These are phyloP conservation scores for Eleginops maclovinus DNA, from an alignment of 2,113 vertebrate species.

Conservation along the genomic window DNA sequence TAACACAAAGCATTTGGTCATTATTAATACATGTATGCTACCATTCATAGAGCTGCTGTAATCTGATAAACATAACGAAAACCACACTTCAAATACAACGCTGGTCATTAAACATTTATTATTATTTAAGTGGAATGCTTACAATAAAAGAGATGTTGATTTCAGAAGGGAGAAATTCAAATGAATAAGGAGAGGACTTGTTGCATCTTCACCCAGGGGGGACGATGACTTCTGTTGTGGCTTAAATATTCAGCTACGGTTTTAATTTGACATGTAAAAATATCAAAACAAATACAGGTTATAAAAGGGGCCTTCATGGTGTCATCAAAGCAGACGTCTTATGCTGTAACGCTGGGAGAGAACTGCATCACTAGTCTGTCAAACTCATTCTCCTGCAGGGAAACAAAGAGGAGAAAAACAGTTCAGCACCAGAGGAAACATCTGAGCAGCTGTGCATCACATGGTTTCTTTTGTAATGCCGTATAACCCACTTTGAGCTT, in stretches of 20 bases:
- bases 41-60: too few relatives aligned
- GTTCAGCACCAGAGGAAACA: slow-evolving; percentile 31
- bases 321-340: slow-evolving; percentile 23
- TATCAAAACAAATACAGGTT: slow-evolving; percentile 35
- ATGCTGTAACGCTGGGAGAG: slow-evolving; percentile 83
- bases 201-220: background rate
- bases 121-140: slow-evolving; percentile 62
- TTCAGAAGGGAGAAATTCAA: slow-evolving; percentile 36
- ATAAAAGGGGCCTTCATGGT: background rate
- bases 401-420: slow-evolving; percentile 15
- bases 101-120: slow-evolving; percentile 62
- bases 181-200: slow-evolving; percentile 9
- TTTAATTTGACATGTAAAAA: slow-evolving; percentile 13
- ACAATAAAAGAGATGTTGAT: slow-evolving; percentile 6
- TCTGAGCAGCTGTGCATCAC: slow-evolving; percentile 29
- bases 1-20: too few relatives aligned
- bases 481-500: too few relatives aligned
- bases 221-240: slow-evolving; percentile 5
- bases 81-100: slow-evolving; percentile 3
- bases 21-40: too few relatives aligned
- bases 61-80: slow-evolving; percentile 1
- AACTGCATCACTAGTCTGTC: slow-evolving; percentile 93
- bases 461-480: slow-evolving; percentile 19
- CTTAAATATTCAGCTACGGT: slow-evolving; percentile 35
- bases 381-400: slow-evolving; percentile 92